Percentiles rank a stretch among this genome's conserved stretches.
Conservation (phyloP, 1,140 invertebrate genomes). For the Camponotus pennsylvanicus region DNA sequence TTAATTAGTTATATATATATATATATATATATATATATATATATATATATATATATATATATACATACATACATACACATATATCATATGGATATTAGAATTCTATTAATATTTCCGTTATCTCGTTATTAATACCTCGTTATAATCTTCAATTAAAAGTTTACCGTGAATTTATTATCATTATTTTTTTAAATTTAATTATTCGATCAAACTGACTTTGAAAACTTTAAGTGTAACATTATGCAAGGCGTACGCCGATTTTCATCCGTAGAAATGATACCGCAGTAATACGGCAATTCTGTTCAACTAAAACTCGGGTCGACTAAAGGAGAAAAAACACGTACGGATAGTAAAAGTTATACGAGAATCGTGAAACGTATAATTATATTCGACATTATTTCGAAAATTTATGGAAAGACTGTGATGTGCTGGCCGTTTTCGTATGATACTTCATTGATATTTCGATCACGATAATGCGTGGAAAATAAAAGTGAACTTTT, state of each 20-base stretch:
- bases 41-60: no score
- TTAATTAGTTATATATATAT: not conserved
- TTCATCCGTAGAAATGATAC: not conserved
- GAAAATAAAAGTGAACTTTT: slow-evolving; percentile 27
- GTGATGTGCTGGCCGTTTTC: not conserved
- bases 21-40: not conserved
- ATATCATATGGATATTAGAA: no score
- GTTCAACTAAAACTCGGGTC: slow-evolving; percentile 15
- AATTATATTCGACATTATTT: slow-evolving; percentile 10
- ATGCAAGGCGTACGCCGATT: not conserved
- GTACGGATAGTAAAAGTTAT: slow-evolving; percentile 45
- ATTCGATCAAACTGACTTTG: not conserved
- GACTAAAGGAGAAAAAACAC: slow-evolving; percentile 3
- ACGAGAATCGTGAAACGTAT: slow-evolving; percentile 29
- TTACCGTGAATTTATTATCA: not conserved
- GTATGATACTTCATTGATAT: slow-evolving; percentile 12
- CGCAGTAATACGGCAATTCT: slow-evolving; percentile 2
- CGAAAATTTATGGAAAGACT: slow-evolving; percentile 10
- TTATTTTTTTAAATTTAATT: not conserved
- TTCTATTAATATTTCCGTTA: not conserved
- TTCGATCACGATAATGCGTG: not conserved
- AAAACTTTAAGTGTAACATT: not conserved
- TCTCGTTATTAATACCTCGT: not conserved
- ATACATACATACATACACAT: not conserved
- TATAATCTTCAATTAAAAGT: not conserved